Conservation (phyloP, 2,888 invertebrate species). For the Xanthia icteritia region DNA sequence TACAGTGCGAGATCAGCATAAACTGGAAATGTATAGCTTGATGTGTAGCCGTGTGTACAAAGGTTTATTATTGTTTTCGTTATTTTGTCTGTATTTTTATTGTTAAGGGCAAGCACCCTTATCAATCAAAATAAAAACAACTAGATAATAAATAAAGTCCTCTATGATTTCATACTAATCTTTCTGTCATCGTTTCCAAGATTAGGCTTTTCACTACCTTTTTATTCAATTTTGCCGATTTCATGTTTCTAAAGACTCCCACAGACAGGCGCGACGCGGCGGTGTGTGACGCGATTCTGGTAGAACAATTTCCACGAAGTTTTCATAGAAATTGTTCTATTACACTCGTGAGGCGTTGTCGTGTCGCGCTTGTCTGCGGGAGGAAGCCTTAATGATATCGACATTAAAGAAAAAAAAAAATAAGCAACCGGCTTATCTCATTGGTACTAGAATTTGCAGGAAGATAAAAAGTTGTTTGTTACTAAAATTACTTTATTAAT, state of each 20-base stretch:
- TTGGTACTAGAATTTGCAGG: neutral
- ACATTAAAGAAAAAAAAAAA: neutral
- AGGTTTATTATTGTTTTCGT: neutral
- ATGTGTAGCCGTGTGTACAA: too few species aligned
- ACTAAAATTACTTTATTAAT: neutral
- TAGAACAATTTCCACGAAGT: too few species aligned
- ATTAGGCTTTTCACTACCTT: neutral
- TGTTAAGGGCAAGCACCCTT: too few species aligned
- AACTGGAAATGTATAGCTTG: too few species aligned
- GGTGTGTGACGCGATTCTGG: too few species aligned
- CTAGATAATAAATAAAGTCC: neutral
- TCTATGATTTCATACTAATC: neutral
- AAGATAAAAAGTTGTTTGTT: constrained; percentile 11
- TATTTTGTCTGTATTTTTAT: constrained; percentile 1
- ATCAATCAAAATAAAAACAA: constrained; percentile 9
- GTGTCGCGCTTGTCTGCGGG: too few species aligned
- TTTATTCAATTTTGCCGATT: too few species aligned
- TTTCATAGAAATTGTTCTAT: too few species aligned
- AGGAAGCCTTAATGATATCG: neutral
- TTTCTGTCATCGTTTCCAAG: neutral
- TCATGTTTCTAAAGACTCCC: too few species aligned
- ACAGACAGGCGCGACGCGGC: too few species aligned
- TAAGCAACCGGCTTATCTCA: constrained; percentile 1
- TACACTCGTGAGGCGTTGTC: too few species aligned
- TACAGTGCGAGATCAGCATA: too few species aligned